These are phyloP conservation scores for Apostichopus leukothele DNA, from an alignment of 53 echinoderm and acorn worm genomes.

Conservation along the genomic window DNA sequence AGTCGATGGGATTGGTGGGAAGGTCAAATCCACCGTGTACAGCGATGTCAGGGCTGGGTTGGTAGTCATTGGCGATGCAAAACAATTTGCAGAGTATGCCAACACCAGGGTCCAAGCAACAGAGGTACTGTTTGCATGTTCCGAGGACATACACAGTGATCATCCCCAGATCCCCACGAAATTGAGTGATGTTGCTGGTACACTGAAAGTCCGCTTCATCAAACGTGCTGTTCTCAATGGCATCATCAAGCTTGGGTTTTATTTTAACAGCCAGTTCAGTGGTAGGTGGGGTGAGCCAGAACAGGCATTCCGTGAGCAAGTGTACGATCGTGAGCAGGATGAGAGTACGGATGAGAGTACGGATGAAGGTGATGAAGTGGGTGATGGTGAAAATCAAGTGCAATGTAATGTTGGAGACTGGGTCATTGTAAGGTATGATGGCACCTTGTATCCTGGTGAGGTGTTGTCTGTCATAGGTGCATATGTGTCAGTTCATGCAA, in stretches of 20 bases:
- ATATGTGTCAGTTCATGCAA: background rate
- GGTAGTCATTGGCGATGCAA: no score
- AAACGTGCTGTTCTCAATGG: background rate
- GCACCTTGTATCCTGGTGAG: background rate
- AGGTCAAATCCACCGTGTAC: no score
- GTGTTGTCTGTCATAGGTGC: background rate
- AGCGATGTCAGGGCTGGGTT: no score
- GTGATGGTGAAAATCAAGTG: background rate
- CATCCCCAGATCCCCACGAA: no score
- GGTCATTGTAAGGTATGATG: slow-evolving; percentile 9
- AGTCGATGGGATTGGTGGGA: no score
- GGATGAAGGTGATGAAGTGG: background rate
- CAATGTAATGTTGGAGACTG: background rate
- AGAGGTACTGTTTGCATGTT: no score
- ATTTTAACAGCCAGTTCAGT: background rate
- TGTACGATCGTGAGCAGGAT: background rate
- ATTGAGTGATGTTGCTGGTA: background rate
- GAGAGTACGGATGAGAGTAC: background rate
- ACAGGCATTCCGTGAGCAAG: background rate
- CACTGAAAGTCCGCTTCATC: background rate
- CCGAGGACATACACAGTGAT: no score
- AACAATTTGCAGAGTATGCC: no score
- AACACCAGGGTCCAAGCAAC: no score
- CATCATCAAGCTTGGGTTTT: background rate
- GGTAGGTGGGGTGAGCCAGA: background rate